Percentiles rank a stretch among this genome's conserved stretches.
phyloP scores from a whole-genome alignment of 2,888 invertebrate genomes.

The Venusia cambrica region DNA sequence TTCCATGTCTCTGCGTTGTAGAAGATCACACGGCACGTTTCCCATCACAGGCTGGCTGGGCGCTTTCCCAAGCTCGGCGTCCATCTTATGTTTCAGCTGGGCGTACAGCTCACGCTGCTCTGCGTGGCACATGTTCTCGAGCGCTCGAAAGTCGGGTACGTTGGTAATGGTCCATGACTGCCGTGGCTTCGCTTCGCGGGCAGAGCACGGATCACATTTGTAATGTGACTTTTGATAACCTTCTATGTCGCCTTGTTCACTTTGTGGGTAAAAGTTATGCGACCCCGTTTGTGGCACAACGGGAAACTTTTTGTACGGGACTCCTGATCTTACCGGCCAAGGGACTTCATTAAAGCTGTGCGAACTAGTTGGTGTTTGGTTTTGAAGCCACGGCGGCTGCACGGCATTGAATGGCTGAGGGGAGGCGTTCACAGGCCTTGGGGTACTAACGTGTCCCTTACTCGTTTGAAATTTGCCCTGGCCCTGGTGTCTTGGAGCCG shows the following conservation, averaged over 20 bases:
- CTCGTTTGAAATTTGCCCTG: constrained; percentile 60
- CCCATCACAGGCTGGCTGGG: constrained; percentile 62
- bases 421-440: constrained; percentile 60
- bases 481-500: constrained; percentile 67
- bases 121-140: constrained; percentile 67
- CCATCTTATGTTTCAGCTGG: constrained; percentile 72
- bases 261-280: constrained; percentile 65
- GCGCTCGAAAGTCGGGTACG: constrained; percentile 62
- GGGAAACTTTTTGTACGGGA: constrained; percentile 67
- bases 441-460: constrained; percentile 60
- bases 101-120: constrained; percentile 69
- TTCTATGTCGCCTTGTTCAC: constrained; percentile 63
- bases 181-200: constrained; percentile 68
- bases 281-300: constrained; percentile 59
- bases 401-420: constrained; percentile 65
- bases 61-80: constrained; percentile 70
- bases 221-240: constrained; percentile 61
- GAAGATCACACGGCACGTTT: constrained; percentile 59
- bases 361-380: constrained; percentile 51
- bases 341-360: constrained; percentile 64
- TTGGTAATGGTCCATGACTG: constrained; percentile 78
- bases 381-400: constrained; percentile 72
- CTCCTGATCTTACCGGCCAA: constrained; percentile 64
- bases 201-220: constrained; percentile 65
- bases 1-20: constrained; percentile 71